Evolutionary conservation across 2,797 vertebrate species (phyloP).

Genomic region (Streptopelia turtur): DNA sequence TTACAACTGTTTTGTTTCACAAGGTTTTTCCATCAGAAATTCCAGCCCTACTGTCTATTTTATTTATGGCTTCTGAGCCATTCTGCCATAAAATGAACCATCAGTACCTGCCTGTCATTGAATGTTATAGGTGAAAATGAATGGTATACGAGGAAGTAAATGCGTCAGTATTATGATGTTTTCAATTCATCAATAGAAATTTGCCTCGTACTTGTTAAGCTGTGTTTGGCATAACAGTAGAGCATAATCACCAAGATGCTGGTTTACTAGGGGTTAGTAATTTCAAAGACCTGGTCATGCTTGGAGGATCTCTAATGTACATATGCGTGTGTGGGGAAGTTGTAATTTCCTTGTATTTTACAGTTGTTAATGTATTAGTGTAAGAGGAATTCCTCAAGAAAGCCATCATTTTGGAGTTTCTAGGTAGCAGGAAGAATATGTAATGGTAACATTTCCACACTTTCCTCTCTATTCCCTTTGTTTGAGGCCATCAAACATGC

Average conservation of each 20-base stretch:
- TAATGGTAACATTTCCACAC: conserved; percentile 43
- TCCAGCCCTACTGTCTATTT: background rate
- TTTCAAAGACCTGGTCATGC: background rate
- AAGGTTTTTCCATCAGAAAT: background rate
- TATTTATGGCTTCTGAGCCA: background rate
- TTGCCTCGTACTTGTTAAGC: background rate
- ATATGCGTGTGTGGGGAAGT: background rate
- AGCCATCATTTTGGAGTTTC: conserved; percentile 75
- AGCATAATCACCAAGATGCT: background rate
- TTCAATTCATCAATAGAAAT: background rate
- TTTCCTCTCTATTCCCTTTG: conserved; percentile 14
- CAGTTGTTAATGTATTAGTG: background rate
- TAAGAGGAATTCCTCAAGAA: conserved; percentile 50
- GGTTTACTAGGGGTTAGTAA: background rate
- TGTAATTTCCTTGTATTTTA: conserved; percentile 7
- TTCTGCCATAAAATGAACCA: background rate
- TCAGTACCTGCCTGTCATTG: background rate
- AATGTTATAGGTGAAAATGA: background rate
- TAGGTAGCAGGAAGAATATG: conserved; percentile 5
- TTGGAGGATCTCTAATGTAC: background rate
- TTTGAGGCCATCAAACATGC: conserved; percentile 26
- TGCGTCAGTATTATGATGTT: background rate
- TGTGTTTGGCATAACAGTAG: background rate
- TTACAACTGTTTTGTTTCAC: background rate
- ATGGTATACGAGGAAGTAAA: background rate